A percentile compares a stretch with the other conserved stretches of the same genome.
Evolutionary conservation across 2,888 invertebrate species (phyloP).

Genomic region (Lymantria dispar): DNA sequence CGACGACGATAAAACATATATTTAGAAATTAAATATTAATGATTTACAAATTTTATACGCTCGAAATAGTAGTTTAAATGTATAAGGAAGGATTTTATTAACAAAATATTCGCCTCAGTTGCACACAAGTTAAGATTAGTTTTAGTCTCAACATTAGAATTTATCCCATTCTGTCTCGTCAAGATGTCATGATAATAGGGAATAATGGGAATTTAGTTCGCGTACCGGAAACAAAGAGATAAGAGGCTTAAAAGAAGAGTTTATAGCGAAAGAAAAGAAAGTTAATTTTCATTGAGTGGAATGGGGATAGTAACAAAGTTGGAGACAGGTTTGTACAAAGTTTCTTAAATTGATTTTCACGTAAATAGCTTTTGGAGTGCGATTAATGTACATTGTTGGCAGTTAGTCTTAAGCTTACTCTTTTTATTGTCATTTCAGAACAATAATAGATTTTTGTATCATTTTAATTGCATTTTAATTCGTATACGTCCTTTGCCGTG

Average conservation of each 20-base stretch:
- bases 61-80: too few species aligned
- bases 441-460: too few species aligned
- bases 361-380: conserved; percentile 47
- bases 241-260: conserved; percentile 61
- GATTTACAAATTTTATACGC: too few species aligned
- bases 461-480: too few species aligned
- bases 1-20: too few species aligned
- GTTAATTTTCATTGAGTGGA: conserved; percentile 66
- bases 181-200: conserved; percentile 65
- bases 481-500: too few species aligned
- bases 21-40: too few species aligned
- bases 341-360: conserved; percentile 58
- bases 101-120: not conserved
- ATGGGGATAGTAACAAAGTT: conserved; percentile 48
- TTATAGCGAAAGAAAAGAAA: conserved; percentile 60
- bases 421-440: too few species aligned
- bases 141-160: conserved; percentile 26
- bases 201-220: conserved; percentile 66
- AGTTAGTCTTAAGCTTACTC: not conserved
- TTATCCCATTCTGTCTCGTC: conserved; percentile 50
- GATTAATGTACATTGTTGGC: conserved; percentile 45
- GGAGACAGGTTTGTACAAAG: conserved; percentile 44
- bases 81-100: not conserved
- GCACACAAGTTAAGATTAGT: conserved; percentile 28
- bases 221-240: conserved; percentile 62